These are phyloP conservation scores for Caenorhabditis japonica DNA, from an alignment of 2,888 invertebrate species.

Conservation along the genomic window DNA sequence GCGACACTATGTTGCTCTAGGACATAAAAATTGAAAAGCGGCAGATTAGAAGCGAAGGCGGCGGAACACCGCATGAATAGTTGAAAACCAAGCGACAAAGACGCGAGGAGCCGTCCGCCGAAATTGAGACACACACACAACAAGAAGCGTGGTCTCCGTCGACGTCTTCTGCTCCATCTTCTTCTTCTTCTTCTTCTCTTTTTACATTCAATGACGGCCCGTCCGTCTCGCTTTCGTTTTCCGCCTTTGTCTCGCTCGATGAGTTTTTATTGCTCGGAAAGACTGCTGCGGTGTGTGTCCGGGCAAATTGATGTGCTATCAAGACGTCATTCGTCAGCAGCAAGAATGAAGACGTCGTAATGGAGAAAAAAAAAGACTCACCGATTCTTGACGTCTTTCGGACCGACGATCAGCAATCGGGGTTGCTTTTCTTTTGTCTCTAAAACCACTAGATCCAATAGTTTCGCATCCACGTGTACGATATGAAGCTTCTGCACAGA, in stretches of 20 bases:
- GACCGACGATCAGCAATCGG: conserved; percentile 62
- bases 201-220: conserved; percentile 36
- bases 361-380: conserved; percentile 46
- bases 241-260: conserved; percentile 42
- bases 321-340: conserved; percentile 12
- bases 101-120: conserved; percentile 26
- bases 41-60: conserved; percentile 1
- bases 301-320: conserved; percentile 44
- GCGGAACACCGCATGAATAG: conserved; percentile 49
- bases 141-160: not conserved
- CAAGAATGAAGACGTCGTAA: not conserved
- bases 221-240: conserved; percentile 36
- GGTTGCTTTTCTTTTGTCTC: conserved; percentile 57
- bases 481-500: conserved; percentile 50
- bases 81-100: conserved; percentile 38
- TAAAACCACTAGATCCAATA: conserved; percentile 54
- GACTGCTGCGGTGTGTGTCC: conserved; percentile 3
- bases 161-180: conserved; percentile 9
- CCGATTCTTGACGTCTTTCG: conserved; percentile 66
- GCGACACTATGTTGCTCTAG: too few species aligned
- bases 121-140: conserved; percentile 40
- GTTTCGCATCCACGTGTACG: conserved; percentile 42
- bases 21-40: too few species aligned
- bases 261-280: conserved; percentile 41
- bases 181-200: conserved; percentile 33